These are phyloP conservation scores for Clupea harengus DNA, from an alignment of 2,113 vertebrate species.

Conservation along the genomic window DNA sequence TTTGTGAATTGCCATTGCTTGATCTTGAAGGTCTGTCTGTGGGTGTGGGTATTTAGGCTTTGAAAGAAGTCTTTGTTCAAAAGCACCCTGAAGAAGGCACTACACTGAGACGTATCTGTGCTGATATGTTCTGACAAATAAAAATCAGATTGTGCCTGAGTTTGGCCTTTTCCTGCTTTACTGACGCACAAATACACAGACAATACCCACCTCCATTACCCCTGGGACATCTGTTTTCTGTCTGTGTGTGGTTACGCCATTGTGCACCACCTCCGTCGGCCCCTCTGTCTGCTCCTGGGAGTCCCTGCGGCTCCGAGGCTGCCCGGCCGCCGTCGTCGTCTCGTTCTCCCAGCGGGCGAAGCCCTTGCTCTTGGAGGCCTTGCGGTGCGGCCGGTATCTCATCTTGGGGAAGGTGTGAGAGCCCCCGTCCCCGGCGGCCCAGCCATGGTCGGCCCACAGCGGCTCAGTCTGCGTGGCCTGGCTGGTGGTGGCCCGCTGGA, in stretches of 20 bases:
- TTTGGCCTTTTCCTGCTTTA: not conserved
- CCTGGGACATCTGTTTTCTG: constrained; percentile 70
- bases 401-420: constrained; percentile 97
- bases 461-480: constrained; percentile 94
- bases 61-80: too few relatives aligned
- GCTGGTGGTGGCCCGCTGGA: constrained; percentile 88
- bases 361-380: constrained; percentile 84
- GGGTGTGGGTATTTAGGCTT: too few relatives aligned
- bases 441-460: constrained; percentile 84
- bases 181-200: not conserved
- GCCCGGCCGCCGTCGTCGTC: constrained; percentile 54
- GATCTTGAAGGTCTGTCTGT: too few relatives aligned
- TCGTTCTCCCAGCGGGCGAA: constrained; percentile 91
- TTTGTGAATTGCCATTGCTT: too few relatives aligned
- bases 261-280: constrained; percentile 58
- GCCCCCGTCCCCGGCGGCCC: constrained; percentile 72
- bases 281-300: constrained; percentile 55
- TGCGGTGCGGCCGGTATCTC: constrained; percentile 84
- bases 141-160: too few relatives aligned
- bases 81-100: too few relatives aligned
- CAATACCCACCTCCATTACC: constrained; percentile 54
- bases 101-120: too few relatives aligned
- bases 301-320: constrained; percentile 53
- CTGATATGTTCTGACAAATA: too few relatives aligned
- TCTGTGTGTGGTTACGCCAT: constrained; percentile 63